Evolutionary conservation across 2,113 vertebrate genomes (phyloP), one percentile per base, ranked within the genome.

Genomic region (Electrona antarctica): DNA sequence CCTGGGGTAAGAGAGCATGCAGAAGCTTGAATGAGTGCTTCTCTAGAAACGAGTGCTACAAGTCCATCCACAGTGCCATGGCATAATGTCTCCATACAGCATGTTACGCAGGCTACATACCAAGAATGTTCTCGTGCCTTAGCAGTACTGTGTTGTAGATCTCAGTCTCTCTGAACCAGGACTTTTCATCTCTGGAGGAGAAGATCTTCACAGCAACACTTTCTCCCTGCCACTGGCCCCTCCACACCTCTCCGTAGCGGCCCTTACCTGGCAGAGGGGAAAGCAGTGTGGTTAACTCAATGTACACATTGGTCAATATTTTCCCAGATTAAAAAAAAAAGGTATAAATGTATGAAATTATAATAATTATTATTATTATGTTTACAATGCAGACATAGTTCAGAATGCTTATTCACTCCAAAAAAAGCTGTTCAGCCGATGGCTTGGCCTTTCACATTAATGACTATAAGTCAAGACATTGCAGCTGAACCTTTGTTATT

Each of bases 141-240:
- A 99, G 93, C 87, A 99, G 94, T 33, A 99, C 98, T 0, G 97
- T 99, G 92, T 99, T 99, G 91, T 99, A 99, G 87, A 99, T 87
- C 77, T 99, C 98, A 0, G 98, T 99, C 91, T 99, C 98, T 85
- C 98, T 91, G 93, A 99, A 99, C 98, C 98, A 99, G n/a, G 98
- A 99, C 85, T 98, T 99, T 80, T 99, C 98, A 60, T 99, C 98
- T 76, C 98, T 90, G 45, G 98, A 99, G 64, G 97, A 99, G 86
- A 99, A 99, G 86, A 99, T 98, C 90, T 99, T 99, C 60, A 99
- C 98, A 0, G 97, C 98, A 0, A 99, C 95, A 0, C 93, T 98
- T 90, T 99, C 98, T 48, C 98, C 98, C 89, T 99, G 98, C 98
- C 97, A 99, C 69, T 97, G 97, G 48, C 98, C 97, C 71, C 97